Conservation (phyloP, 2,113 vertebrate genomes). For the Colius striatus region DNA sequence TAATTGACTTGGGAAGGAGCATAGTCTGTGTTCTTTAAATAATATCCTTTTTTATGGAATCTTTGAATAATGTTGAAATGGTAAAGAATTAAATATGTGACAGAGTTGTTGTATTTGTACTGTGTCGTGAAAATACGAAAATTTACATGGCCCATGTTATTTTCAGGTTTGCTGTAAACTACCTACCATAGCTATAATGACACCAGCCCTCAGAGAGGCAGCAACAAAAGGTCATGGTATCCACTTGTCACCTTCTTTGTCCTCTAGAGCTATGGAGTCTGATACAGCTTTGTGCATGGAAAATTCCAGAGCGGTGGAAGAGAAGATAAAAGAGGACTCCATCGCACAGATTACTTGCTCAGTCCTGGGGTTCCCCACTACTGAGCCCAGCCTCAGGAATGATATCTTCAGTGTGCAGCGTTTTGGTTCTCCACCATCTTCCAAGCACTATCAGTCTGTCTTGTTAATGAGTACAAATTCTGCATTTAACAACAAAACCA, state of each 20-base stretch:
- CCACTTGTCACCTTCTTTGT: slow-evolving; percentile 83
- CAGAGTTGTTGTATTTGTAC: slow-evolving; percentile 19
- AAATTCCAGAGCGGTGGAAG: slow-evolving; percentile 79
- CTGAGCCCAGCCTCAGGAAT: slow-evolving; percentile 73
- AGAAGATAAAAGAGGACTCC: slow-evolving; percentile 76
- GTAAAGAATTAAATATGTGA: neutral
- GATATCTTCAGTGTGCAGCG: slow-evolving; percentile 76
- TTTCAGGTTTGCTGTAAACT: slow-evolving; percentile 80
- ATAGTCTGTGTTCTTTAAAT: slow-evolving; percentile 4
- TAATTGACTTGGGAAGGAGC: neutral
- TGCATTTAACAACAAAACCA: slow-evolving; percentile 71
- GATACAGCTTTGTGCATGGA: slow-evolving; percentile 75
- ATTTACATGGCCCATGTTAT: slow-evolving; percentile 72
- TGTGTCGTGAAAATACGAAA: slow-evolving; percentile 53
- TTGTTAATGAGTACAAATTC: slow-evolving; percentile 79
- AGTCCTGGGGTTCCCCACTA: slow-evolving; percentile 79
- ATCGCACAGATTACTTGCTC: slow-evolving; percentile 79
- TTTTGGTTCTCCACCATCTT: slow-evolving; percentile 75
- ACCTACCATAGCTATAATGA: slow-evolving; percentile 82
- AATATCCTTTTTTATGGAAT: neutral
- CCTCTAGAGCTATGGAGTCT: slow-evolving; percentile 80
- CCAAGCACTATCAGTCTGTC: slow-evolving; percentile 75
- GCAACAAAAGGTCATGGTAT: slow-evolving; percentile 83
- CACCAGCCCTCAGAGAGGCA: slow-evolving; percentile 87
- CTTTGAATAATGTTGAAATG: neutral